Conservation (phyloP, 2,888 invertebrate genomes). For the Scaptodrosophila latifasciaeformis region DNA sequence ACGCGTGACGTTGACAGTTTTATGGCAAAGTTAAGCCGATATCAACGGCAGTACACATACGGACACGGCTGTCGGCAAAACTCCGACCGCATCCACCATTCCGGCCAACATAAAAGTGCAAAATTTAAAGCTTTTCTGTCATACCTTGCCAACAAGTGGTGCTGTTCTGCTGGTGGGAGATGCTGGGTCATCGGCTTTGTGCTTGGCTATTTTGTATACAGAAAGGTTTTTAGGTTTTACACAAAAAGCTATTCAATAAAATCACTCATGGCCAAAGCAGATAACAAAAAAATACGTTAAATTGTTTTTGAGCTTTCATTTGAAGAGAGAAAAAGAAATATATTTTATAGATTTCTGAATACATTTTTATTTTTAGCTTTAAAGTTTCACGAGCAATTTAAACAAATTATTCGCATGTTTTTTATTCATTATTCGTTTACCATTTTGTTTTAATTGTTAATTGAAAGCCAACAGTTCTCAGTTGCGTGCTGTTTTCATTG, state of each 20-base stretch:
- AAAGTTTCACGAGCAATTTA: not conserved
- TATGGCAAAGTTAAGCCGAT: slow-evolving; percentile 68
- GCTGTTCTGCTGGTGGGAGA: no score
- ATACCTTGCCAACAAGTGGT: slow-evolving; percentile 61
- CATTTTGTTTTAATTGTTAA: no score
- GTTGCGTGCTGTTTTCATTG: no score
- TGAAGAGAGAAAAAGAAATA: not conserved
- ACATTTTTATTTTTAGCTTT: not conserved
- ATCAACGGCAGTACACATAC: slow-evolving; percentile 62
- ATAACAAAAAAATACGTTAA: slow-evolving; percentile 54
- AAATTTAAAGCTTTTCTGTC: slow-evolving; percentile 59
- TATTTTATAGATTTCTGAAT: not conserved
- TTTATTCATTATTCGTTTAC: no score
- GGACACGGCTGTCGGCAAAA: slow-evolving; percentile 7
- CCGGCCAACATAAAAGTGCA: slow-evolving; percentile 50
- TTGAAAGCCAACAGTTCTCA: no score
- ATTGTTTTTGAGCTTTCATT: not conserved
- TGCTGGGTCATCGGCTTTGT: slow-evolving; percentile 13
- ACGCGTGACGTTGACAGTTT: slow-evolving; percentile 66
- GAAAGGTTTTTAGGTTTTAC: slow-evolving; percentile 58
- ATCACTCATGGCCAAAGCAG: slow-evolving; percentile 63
- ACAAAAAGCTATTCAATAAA: slow-evolving; percentile 54
- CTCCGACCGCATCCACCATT: not conserved
- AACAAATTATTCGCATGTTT: no score
- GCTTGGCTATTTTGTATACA: slow-evolving; percentile 39